Base-by-base conservation (phyloP, 1,140 invertebrate genomes). In the Calliphora vicina region DNA sequence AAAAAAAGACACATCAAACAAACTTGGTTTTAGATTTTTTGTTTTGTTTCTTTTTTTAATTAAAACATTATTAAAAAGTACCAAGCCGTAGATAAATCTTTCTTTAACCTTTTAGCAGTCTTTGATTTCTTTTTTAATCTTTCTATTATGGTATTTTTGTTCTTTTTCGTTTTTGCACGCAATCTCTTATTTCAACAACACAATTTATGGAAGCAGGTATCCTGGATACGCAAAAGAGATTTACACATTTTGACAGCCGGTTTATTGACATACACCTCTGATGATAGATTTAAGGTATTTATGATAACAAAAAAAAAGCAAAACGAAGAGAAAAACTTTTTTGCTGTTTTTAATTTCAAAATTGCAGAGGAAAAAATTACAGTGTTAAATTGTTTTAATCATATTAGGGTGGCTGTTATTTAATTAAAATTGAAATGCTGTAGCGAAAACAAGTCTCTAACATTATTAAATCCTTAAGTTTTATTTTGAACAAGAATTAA, bases 231-330 rank as follows among this genome's bases (percentile, higher is more conserved):
- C 78, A 94, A 95, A 90, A 91, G 93, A 83, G 95, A 96, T 91
- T 91, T 95, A 74, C 95, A 96, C 90, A 95, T 96, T 86, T 90
- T 96, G 85, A 95, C 95, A 61, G 95, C 95, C 42, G 94, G 94
- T 86, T 92, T 94, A 84, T 90, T 94, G 86, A 95, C 94, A 80
- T 96, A 96, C 90, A 96, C 95, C 73, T 94, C 94, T 87, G 95
- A 96, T 90, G 93, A 94, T 85, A 92, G 95, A 87, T 96, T 96
- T 90, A 88, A 91, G 83, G 95, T 90, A 85, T 84, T 86, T 89
- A 88, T 86, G 82, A 57, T 57, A 57, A 15, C 45, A 6, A 13
- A 57, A n/a, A 57, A 57, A 17, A 12, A 50, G 45, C 12, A 13
- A 50, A 50, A 50, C 3, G 45, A 50, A 15, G 45, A 50, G 45